Percentiles rank a stretch among this genome's conserved stretches.
Conservation (phyloP, 2,797 vertebrate species). For the Catostomus latipinnis region DNA sequence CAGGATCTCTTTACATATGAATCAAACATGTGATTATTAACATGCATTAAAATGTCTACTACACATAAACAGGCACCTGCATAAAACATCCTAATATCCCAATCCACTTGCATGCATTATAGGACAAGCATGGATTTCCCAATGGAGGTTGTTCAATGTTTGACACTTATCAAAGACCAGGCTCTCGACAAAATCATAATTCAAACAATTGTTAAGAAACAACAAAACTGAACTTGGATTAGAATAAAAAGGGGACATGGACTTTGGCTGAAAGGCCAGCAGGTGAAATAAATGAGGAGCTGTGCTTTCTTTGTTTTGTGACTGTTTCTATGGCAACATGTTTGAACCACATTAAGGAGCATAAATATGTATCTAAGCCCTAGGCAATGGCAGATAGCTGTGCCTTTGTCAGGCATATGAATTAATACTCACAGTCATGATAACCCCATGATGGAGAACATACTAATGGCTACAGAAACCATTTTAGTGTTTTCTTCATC, state of each 20-base stretch:
- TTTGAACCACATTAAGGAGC: conserved; percentile 82
- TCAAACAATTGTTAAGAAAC: neutral
- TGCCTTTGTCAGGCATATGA: conserved; percentile 71
- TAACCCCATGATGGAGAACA: conserved; percentile 68
- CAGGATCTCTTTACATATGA: conserved; percentile 21
- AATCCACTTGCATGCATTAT: neutral
- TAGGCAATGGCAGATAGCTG: conserved; percentile 77
- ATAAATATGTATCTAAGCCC: conserved; percentile 84
- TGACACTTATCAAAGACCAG: neutral
- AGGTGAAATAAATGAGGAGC: conserved; percentile 30
- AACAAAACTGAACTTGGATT: neutral
- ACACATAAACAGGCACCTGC: conserved; percentile 12
- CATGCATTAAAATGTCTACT: neutral
- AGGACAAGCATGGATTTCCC: neutral
- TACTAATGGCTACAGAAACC: conserved; percentile 4
- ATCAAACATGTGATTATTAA: conserved; percentile 4
- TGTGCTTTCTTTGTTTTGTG: conserved; percentile 50
- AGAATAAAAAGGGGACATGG: neutral
- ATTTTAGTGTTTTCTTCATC: neutral
- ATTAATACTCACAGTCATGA: conserved; percentile 85
- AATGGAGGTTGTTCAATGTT: neutral
- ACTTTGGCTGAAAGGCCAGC: conserved; percentile 35
- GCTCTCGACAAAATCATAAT: neutral
- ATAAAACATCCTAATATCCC: conserved; percentile 25
- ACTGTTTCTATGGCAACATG: conserved; percentile 71